Evolutionary conservation across 35 echinoderm and acorn worm genomes (phyloP), one percentile per base, ranked within the genome.

Genomic region (Acanthaster planci): DNA sequence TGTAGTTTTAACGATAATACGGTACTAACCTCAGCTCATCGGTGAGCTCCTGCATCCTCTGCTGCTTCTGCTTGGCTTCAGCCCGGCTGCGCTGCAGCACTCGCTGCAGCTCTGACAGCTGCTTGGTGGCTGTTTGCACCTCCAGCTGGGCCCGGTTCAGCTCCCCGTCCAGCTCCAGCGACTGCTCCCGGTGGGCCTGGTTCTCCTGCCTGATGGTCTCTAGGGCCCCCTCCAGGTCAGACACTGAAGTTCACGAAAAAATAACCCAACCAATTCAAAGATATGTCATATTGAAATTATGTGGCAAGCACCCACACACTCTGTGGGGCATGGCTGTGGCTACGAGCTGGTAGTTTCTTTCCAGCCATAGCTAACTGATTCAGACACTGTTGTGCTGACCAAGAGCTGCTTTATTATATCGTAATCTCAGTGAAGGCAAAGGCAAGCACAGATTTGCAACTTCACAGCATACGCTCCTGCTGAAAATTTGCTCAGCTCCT

Each of bases 51-150:
- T 87, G 60, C 14, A 92, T 82, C 27, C 77, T 31, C 29, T 97
- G 80, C n/a, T 97, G 78, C 55, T 86, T 89, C 35, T 79, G 55
- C 51, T 89, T 88, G 14, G 64, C 54, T 60, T 92, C 90, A 14
- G 90, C 55, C 82, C 86, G 92, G 83, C 94, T 97, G 31, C 75
- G 92, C 57, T 97, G 94, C 23, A 97, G 86, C 19, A 89, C 55
- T 38, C 79, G 51, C 23, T 97, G 94, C 18, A 92, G 86, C 54
- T 97, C 86, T 8, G 86, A 82, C 51, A 97, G 77, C 60, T 97
- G 94, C 60, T 76, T 80, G 55, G 90, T 82, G 1, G 94, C 94
- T 26, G 84, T 87, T n/a, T 88, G 84, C 14, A 97, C 58, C 21
- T 97, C 90, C 17, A 59, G 90, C 42, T 87, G 79, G 5, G 90